These are phyloP conservation scores for Zootermopsis nevadensis DNA, from an alignment of 2,888 invertebrate species.

Conservation along the genomic window DNA sequence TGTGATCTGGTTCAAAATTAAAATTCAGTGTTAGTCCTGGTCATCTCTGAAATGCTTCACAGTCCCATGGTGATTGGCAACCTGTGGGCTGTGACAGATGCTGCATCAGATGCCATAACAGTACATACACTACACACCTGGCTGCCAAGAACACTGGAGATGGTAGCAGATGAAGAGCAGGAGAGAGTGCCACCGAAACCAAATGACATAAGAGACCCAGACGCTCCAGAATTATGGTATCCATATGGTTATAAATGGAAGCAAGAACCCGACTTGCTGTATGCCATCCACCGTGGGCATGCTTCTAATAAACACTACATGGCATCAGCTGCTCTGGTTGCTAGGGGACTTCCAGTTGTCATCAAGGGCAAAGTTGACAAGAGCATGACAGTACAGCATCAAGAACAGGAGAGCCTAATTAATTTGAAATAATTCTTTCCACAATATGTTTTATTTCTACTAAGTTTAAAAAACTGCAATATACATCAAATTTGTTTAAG, in stretches of 20 bases:
- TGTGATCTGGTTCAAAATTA: too few species aligned
- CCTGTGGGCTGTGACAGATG: conserved; percentile 37
- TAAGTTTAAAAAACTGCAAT: too few species aligned
- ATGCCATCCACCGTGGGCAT: neutral
- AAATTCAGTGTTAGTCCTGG: too few species aligned
- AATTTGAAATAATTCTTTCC: too few species aligned
- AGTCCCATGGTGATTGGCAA: conserved; percentile 36
- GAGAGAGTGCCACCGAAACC: neutral
- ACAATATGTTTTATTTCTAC: too few species aligned
- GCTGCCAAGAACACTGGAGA: conserved; percentile 32
- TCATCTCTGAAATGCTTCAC: neutral
- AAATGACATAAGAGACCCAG: neutral
- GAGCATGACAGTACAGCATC: too few species aligned
- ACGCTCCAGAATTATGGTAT: neutral
- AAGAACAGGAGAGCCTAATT: too few species aligned
- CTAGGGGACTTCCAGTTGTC: conserved; percentile 3
- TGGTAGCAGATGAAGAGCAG: neutral
- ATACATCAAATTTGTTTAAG: too few species aligned
- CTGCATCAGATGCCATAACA: conserved; percentile 22
- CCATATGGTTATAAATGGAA: neutral
- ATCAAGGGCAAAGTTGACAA: neutral
- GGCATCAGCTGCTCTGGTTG: conserved; percentile 6
- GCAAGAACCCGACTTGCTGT: conserved; percentile 7
- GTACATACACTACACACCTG: conserved; percentile 17
- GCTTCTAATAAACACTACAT: conserved; percentile 2